A percentile compares a stretch with the other conserved stretches of the same genome.
Evolutionary conservation across 2,113 vertebrate species (phyloP).

Genomic region (Bambusicola thoracicus): DNA sequence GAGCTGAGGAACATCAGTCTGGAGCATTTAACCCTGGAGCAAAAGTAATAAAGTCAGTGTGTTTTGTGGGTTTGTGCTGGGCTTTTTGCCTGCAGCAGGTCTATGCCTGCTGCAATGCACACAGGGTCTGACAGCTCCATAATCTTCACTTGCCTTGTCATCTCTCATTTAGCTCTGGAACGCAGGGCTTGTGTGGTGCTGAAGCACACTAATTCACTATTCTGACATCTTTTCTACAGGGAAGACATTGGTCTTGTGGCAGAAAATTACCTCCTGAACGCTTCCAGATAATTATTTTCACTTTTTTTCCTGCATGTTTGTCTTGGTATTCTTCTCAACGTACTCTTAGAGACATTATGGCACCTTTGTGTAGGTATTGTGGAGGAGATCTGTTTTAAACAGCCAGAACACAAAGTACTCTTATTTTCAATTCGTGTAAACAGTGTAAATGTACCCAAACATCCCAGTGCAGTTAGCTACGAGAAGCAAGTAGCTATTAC

Average conservation of each 20-base stretch:
- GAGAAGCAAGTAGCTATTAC: background rate
- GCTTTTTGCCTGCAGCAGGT: background rate
- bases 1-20: background rate
- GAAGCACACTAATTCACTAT: background rate
- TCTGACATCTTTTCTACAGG: background rate
- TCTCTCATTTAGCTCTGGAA: background rate
- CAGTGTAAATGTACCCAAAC: background rate
- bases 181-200: background rate
- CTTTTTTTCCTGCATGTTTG: background rate
- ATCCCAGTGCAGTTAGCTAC: background rate
- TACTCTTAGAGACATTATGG: accelerated
- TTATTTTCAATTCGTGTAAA: background rate
- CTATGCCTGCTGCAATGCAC: background rate
- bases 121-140: background rate
- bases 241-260: background rate
- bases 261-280: background rate
- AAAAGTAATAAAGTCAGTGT: background rate
- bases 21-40: background rate
- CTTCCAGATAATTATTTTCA: background rate
- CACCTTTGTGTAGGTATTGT: background rate
- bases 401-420: background rate
- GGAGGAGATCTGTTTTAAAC: background rate
- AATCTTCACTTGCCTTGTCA: background rate
- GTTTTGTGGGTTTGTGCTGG: background rate
- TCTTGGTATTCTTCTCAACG: background rate